Base-by-base conservation (phyloP, 2,888 invertebrate genomes). In the Shargacucullia verbasci region DNA sequence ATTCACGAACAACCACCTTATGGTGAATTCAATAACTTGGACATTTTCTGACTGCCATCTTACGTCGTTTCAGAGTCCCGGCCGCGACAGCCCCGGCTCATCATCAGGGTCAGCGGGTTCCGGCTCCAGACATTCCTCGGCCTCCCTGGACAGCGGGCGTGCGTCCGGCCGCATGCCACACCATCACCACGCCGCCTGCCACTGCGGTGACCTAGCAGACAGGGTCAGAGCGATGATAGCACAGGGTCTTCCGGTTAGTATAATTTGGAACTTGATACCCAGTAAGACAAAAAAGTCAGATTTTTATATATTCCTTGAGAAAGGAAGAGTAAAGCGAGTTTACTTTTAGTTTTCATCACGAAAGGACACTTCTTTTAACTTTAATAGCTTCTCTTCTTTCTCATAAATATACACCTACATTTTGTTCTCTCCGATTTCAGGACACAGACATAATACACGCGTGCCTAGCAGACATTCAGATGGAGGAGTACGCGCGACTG, bases 381-480 rank as follows among this genome's bases (percentile, higher is more conserved):
- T n/a, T n/a, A n/a, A n/a, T n/a, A n/a, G n/a, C n/a, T n/a, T n/a
- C n/a, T n/a, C n/a, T n/a, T n/a, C n/a, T n/a, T n/a, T n/a, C n/a
- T n/a, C n/a, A n/a, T n/a, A n/a, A n/a, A 27, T 5, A 7, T 27
- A 7, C 3, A 5, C 7, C 4, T 27, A 29, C 29, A 29, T 29
- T 29, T 12, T 12, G 5, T 14, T 10, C 41, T 37, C 5, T 7
- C 4, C 27, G 29, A 29, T 60, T 90, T 7, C 87, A 97, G 97
- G 99, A 99, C 91, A 96, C 97, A 80, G 99, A 99, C 88, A 97
- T 99, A 71, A 96, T 99, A 81, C 98, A 97, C 90, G 97, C 97
- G 63, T 99, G 99, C 98, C 94, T 99, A 84, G 96, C 98, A 59
- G 98, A 99, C 84, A 95, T 99, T 38, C 97, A 97, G 83, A 98